phyloP scores from a whole-genome alignment of 2,113 vertebrate species.

The Platysternon megacephalum region DNA sequence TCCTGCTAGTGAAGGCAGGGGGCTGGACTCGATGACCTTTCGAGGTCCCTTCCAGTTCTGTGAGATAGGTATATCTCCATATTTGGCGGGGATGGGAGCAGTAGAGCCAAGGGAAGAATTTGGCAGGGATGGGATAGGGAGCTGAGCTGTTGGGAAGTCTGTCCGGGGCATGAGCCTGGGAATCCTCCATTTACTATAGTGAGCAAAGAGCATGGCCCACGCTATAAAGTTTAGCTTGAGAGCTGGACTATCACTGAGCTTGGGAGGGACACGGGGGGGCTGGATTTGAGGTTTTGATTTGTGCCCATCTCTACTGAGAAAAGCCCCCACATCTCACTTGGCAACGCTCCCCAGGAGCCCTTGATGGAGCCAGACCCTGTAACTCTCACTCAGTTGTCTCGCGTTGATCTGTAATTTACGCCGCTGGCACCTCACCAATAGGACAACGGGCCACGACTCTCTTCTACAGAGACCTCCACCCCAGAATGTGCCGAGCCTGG shows the following conservation, averaged over 20 bases:
- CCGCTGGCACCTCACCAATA: no score
- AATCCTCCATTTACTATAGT: neutral
- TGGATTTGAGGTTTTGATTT: conserved; percentile 15
- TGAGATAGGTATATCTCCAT: no score
- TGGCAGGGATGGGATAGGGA: neutral
- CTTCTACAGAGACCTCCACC: neutral
- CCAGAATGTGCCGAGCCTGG: fast-evolving
- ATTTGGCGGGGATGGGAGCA: neutral
- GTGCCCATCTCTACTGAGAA: neutral
- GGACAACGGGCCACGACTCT: neutral
- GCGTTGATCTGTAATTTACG: neutral
- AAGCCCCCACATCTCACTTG: neutral
- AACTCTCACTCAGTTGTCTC: neutral
- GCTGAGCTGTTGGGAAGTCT: neutral
- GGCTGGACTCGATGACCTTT: no score
- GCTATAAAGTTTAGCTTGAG: neutral
- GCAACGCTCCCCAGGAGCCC: neutral
- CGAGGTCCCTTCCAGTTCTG: no score
- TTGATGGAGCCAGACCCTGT: neutral
- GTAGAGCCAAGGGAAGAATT: neutral
- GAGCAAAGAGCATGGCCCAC: neutral
- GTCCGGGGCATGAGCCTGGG: neutral
- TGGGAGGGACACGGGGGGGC: neutral
- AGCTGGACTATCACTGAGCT: neutral
- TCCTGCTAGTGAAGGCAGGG: no score